These are phyloP conservation scores for Eurypyga helias DNA, from an alignment of 2,113 vertebrate genomes.

Conservation along the genomic window DNA sequence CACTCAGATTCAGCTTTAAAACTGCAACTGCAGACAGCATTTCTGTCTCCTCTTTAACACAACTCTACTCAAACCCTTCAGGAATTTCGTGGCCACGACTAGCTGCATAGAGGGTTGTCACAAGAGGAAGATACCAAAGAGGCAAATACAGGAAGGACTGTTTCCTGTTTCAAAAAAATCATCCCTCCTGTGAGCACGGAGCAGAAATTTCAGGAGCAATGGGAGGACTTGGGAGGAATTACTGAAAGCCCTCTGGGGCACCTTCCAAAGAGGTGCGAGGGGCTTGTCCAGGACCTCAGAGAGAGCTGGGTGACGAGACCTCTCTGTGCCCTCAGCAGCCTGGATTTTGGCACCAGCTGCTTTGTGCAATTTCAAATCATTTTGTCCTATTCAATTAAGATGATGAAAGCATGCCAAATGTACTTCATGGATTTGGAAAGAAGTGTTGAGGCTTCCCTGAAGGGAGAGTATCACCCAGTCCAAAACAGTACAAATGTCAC, in stretches of 20 bases:
- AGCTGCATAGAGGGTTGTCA: not conserved
- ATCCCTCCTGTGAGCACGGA: not conserved
- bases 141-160: not conserved
- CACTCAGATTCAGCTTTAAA: conserved; percentile 57
- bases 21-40: not conserved
- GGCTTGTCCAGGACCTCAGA: not conserved
- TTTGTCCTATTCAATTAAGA: not conserved
- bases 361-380: not conserved
- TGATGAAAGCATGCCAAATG: not conserved
- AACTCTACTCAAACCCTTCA: not conserved
- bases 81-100: not conserved
- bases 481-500: not conserved
- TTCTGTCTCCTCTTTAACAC: conserved; percentile 34
- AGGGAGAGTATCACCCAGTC: not conserved
- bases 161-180: not conserved
- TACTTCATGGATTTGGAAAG: not conserved
- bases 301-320: not conserved
- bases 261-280: not conserved
- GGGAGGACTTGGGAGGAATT: not conserved
- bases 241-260: not conserved
- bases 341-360: not conserved
- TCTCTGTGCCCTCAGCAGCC: not conserved
- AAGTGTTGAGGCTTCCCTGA: not conserved
- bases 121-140: not conserved
- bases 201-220: not conserved